Conservation (phyloP, 2,797 vertebrate species). For the Danio kyathit region DNA sequence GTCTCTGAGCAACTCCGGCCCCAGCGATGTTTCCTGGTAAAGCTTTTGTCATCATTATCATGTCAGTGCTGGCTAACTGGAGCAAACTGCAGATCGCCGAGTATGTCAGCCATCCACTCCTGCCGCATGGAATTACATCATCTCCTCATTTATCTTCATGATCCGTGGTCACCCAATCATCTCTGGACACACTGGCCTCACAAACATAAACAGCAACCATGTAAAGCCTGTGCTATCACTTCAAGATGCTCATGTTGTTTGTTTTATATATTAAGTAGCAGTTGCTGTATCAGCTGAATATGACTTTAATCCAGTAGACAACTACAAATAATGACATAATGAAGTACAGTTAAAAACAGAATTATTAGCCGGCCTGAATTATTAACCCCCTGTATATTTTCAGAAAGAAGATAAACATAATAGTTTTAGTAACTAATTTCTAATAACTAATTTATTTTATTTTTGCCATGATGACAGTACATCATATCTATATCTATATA, state of each 20-base stretch:
- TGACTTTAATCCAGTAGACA: no score
- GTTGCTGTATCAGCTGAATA: background rate
- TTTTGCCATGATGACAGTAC: no score
- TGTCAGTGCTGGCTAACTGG: conserved; percentile 74
- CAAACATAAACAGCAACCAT: conserved; percentile 58
- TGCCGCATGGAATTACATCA: conserved; percentile 71
- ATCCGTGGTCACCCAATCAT: conserved; percentile 64
- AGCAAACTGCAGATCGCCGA: conserved; percentile 61
- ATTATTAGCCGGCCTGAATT: no score
- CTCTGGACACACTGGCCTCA: conserved; percentile 62
- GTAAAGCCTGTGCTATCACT: conserved; percentile 24
- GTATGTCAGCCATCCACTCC: conserved; percentile 63
- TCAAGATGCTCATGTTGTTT: conserved; percentile 12
- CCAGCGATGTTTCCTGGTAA: conserved; percentile 71
- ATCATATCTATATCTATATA: no score
- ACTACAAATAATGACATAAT: no score
- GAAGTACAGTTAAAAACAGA: no score
- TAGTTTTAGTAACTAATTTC: no score
- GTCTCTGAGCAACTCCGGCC: conserved; percentile 69
- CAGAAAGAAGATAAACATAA: no score
- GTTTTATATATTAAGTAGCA: conserved; percentile 9
- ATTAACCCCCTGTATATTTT: no score
- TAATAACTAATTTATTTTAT: no score
- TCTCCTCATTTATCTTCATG: conserved; percentile 77
- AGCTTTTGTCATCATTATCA: conserved; percentile 79